phyloP scores from a whole-genome alignment of 1,140 invertebrate species.

The Pseudobourletiella spinata region DNA sequence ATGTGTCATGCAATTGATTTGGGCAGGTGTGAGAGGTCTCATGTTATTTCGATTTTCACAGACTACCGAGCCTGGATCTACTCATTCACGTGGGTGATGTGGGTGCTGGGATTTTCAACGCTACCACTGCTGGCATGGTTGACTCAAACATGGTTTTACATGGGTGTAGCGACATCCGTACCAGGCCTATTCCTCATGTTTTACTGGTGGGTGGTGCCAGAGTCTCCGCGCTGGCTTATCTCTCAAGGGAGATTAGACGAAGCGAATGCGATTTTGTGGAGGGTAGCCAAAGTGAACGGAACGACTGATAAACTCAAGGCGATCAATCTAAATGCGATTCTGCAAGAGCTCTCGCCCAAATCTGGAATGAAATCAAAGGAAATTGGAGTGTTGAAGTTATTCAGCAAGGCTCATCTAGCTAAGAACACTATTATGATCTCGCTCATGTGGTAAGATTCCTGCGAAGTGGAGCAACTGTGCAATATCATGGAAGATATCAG shows the following conservation, averaged over 20 bases:
- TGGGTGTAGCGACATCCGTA: conserved; percentile 22
- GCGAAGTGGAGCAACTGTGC: conserved; percentile 37
- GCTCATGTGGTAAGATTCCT: conserved; percentile 42
- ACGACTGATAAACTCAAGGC: conserved; percentile 8
- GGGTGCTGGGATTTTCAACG: conserved; percentile 26
- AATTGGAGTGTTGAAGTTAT: conserved; percentile 15
- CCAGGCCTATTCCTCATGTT: conserved; percentile 21
- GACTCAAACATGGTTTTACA: conserved; percentile 22
- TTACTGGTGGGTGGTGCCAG: conserved; percentile 40
- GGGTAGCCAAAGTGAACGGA: conserved; percentile 27
- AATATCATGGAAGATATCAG: not conserved
- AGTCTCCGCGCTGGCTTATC: conserved; percentile 47
- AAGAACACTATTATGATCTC: conserved; percentile 19
- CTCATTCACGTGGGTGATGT: conserved; percentile 17
- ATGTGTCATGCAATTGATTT: not conserved
- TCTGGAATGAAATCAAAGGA: conserved; percentile 7
- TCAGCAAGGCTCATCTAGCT: conserved; percentile 6
- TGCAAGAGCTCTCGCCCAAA: conserved; percentile 5
- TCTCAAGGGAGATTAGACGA: conserved; percentile 44
- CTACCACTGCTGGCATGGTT: conserved; percentile 30
- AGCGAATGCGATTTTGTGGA: conserved; percentile 41
- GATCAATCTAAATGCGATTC: not conserved
- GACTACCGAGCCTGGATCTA: conserved; percentile 26
- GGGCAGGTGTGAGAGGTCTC: too few species aligned
- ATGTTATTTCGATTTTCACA: too few species aligned